Evolutionary conservation across 2,113 vertebrate species (phyloP), one percentile per base, ranked within the genome.

Genomic region (Campylorhamphus procurvoides): DNA sequence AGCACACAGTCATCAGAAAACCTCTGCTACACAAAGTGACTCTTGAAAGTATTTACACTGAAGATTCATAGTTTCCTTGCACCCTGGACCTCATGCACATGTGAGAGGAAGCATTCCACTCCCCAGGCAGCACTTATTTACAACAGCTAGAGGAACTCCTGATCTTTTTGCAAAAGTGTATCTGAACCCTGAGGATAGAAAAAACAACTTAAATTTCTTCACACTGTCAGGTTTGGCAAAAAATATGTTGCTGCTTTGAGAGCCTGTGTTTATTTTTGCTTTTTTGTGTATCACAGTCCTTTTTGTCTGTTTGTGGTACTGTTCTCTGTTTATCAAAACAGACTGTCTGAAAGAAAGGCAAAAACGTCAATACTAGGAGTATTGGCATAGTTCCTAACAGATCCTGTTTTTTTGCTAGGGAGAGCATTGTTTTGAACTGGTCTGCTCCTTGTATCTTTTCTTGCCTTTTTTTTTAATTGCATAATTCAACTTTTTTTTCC

Each of bases 311-410:
- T 77, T 55, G 50, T 88, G 69, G 22, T 89, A 47, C 66, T 82
- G 6, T 89, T 94, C 80, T 63, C 52, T 94, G 73, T 71, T 93
- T 90, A 84, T 91, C 74, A 94, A 94, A 96, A 92, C 68, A 75
- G 68, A 31, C 49, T 92, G 33, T 31, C 44, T 90, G 73, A 87
- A 94, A 83, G 56, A 93, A 86, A 89, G 31, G 53, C 73, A 96
- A 87, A 94, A 94, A 31, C 69, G 87, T 92, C 58, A 87, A 72
- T 92, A 73, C 75, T 77, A 67, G 73, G 63, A 56, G 68, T 72
- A 59, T 74, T 92, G 89, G 80, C 95, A 37, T 37, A 81, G 80
- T 84, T 95, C 91, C 91, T 67, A 75, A 72, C 28, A 87, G 89
- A 78, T 84, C 60, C 81, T 95, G 64, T 4, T 78, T 92, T 94